Conservation (phyloP, 2,888 invertebrate species). For the Zaprionus obscuricornis region DNA sequence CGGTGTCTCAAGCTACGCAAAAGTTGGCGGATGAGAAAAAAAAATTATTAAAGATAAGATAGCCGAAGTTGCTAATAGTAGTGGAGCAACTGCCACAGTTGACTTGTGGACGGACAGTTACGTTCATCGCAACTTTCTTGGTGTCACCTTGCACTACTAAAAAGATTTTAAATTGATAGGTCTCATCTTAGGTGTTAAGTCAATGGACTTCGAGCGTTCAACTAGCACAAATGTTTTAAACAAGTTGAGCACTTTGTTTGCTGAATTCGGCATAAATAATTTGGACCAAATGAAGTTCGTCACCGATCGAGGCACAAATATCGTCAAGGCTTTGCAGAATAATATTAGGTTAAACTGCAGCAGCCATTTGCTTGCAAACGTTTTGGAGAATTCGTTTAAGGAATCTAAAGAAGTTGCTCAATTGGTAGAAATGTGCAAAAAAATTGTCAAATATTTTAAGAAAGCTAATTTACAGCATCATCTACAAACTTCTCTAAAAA, state of each 20-base stretch:
- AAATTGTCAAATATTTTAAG: constrained; percentile 18
- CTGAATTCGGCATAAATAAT: constrained; percentile 20
- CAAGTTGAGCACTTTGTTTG: constrained; percentile 21
- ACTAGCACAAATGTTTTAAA: constrained; percentile 11
- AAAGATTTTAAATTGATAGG: constrained; percentile 10
- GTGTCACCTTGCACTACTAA: no score
- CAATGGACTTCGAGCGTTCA: constrained; percentile 26
- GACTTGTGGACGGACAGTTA: no score
- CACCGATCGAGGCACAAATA: constrained; percentile 19
- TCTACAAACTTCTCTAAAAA: constrained; percentile 13
- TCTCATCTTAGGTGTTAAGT: constrained; percentile 23
- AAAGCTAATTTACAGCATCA: constrained; percentile 18
- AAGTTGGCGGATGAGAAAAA: constrained; percentile 30
- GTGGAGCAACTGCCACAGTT: constrained; percentile 22
- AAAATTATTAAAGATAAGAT: constrained; percentile 11
- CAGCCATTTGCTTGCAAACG: constrained; percentile 22
- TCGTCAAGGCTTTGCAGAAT: constrained; percentile 9
- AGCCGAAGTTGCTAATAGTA: constrained; percentile 17
- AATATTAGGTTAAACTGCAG: constrained; percentile 18
- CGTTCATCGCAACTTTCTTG: no score
- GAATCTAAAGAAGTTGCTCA: constrained; percentile 8
- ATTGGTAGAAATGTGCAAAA: constrained; percentile 6
- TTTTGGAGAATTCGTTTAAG: constrained; percentile 12
- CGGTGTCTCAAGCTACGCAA: constrained; percentile 24
- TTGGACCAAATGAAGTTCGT: constrained; percentile 25